Evolutionary conservation across 1,140 invertebrate genomes (phyloP).

Genomic region (Drosophila simulans): DNA sequence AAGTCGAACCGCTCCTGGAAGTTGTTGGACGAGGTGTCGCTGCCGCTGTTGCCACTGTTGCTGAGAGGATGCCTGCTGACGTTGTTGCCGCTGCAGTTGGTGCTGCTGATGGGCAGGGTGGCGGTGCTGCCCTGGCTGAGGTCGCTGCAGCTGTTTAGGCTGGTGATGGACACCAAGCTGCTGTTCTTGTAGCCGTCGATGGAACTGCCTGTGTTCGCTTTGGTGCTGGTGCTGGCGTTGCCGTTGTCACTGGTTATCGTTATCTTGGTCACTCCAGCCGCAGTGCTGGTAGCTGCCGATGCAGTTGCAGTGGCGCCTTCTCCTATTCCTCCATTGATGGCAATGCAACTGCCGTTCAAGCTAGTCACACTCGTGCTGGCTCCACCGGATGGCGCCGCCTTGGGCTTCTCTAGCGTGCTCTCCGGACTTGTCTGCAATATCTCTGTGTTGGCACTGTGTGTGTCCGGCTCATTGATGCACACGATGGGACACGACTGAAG

Average conservation of each 20-base stretch:
- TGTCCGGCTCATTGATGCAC: conserved; percentile 80
- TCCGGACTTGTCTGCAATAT: conserved; percentile 73
- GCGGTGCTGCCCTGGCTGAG: conserved; percentile 59
- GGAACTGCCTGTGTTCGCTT: conserved; percentile 10
- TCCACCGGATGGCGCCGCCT: conserved; percentile 6
- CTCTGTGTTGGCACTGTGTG: conserved; percentile 73
- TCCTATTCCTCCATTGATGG: conserved; percentile 52
- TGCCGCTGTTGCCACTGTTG: conserved; percentile 34
- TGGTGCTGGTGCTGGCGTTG: conserved; percentile 20
- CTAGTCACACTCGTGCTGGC: conserved; percentile 27
- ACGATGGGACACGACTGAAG: conserved; percentile 80
- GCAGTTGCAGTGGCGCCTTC: not conserved
- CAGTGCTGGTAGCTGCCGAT: conserved; percentile 29
- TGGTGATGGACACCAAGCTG: conserved; percentile 70
- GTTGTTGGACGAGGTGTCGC: conserved; percentile 79
- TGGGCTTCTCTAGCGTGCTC: conserved; percentile 75
- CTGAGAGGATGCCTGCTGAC: conserved; percentile 2
- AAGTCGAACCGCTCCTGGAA: conserved; percentile 81
- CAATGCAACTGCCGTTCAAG: conserved; percentile 62
- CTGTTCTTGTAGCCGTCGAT: conserved; percentile 51
- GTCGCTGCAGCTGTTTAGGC: conserved; percentile 67
- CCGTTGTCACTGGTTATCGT: conserved; percentile 51
- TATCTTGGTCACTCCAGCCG: conserved; percentile 50
- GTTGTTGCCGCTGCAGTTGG: conserved; percentile 15
- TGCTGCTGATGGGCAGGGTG: conserved; percentile 43